phyloP scores from a whole-genome alignment of 1,140 invertebrate genomes.

The Trissolcus basalis region DNA sequence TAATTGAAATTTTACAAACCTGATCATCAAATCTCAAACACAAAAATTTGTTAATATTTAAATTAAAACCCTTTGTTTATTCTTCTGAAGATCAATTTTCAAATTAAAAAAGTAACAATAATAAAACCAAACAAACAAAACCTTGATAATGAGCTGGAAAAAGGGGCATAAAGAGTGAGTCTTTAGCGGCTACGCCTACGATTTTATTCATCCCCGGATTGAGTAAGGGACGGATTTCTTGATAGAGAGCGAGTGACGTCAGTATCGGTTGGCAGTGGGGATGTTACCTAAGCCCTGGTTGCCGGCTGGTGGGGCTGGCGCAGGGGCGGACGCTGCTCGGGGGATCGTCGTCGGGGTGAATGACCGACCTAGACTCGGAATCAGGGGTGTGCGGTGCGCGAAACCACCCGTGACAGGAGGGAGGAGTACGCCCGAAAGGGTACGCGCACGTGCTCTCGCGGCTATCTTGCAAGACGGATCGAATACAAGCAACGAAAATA shows the following conservation, averaged over 20 bases:
- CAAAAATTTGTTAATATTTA: no score
- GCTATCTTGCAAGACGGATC: slow-evolving; percentile 9
- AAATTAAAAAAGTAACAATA: no score
- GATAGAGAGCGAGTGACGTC: slow-evolving; percentile 20
- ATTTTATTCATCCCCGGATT: no score
- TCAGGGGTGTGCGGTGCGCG: slow-evolving; percentile 74
- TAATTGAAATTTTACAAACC: no score
- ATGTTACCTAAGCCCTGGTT: slow-evolving; percentile 33
- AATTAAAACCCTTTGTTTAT: no score
- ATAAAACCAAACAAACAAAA: no score
- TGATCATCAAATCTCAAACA: no score
- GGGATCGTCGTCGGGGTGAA: slow-evolving; percentile 69
- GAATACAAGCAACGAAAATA: slow-evolving; percentile 10
- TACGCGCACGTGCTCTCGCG: slow-evolving; percentile 53
- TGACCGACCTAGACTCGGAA: slow-evolving; percentile 77
- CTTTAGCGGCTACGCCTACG: no score
- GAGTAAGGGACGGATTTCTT: no score
- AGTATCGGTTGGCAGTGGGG: slow-evolving; percentile 24
- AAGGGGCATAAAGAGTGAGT: no score
- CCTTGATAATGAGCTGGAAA: no score
- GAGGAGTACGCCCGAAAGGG: slow-evolving; percentile 61
- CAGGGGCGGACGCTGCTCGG: slow-evolving; percentile 43
- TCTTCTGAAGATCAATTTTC: no score
- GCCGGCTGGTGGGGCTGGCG: slow-evolving; percentile 52
- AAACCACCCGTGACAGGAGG: slow-evolving; percentile 65